Percentiles rank a stretch among this genome's conserved stretches.
phyloP scores from a whole-genome alignment of 1,140 invertebrate genomes.

The Saccostrea echinata region DNA sequence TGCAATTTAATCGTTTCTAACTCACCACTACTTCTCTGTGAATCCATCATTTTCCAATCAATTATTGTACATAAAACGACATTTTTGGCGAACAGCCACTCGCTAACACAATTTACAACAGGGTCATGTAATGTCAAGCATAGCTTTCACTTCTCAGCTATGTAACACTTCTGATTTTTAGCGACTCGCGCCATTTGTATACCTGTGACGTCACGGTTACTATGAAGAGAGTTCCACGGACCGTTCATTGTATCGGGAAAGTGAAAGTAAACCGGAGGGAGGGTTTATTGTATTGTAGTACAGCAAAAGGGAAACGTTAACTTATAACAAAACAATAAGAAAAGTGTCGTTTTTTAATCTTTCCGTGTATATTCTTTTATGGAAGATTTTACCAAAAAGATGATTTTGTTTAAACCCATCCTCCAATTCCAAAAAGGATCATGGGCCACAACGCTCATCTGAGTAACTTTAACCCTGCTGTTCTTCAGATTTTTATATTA shows the following conservation, averaged over 20 bases:
- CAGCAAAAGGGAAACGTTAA: too few relatives aligned
- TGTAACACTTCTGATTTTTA: constrained; percentile 35
- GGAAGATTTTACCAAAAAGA: too few relatives aligned
- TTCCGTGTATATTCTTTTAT: too few relatives aligned
- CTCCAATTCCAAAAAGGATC: too few relatives aligned
- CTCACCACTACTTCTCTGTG: constrained; percentile 56
- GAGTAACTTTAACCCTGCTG: too few relatives aligned
- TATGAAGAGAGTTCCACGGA: constrained; percentile 39
- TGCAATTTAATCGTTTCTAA: neutral
- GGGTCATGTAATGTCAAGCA: constrained; percentile 35
- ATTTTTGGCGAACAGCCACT: constrained; percentile 18
- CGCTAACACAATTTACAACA: neutral
- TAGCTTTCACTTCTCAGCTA: constrained; percentile 28
- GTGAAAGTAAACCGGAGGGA: neutral
- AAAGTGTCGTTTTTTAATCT: too few relatives aligned
- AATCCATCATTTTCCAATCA: constrained; percentile 52
- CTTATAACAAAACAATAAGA: too few relatives aligned
- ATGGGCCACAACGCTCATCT: too few relatives aligned
- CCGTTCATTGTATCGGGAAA: constrained; percentile 16
- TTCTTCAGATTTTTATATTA: too few relatives aligned
- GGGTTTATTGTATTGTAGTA: neutral
- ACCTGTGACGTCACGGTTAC: constrained; percentile 59
- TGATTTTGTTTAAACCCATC: too few relatives aligned
- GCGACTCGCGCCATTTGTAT: constrained; percentile 55
- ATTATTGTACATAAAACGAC: constrained; percentile 26